Evolutionary conservation across 2,113 vertebrate genomes (phyloP), one percentile per base, ranked within the genome.

Genomic region (Gymnobelideus leadbeateri): DNA sequence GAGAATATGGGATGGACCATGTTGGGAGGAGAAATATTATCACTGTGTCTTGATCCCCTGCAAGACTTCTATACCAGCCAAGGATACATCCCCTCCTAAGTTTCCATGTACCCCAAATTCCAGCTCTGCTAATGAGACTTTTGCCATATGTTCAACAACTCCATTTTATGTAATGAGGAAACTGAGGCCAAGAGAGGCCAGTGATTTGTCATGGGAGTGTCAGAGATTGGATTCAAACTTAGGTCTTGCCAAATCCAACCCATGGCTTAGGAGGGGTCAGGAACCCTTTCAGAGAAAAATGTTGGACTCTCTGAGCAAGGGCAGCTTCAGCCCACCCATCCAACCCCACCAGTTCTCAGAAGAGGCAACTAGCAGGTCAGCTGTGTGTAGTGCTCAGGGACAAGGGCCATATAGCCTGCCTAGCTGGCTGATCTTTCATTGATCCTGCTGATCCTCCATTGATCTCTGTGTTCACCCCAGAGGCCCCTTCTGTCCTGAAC

Each of bases 361-460:
- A 84, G 37, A 84, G n/a, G n/a, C 16, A 21, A 43, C n/a, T 43
- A 21, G 68, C 0, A 43, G n/a, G 68, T 84, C 68, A 43, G 37
- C 37, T 84, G n/a, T 84, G n/a, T 84, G 93, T 51, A n/a, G 90
- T 16, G 49, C 89, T 51, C 94, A 52, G 94, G 23, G 92, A 46
- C 96, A 37, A 53, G 92, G 90, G 94, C 94, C 89, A 53, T 0
- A 11, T 52, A 10, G 0, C 51, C 77, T 93, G 37, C 57, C 61
- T 21, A 49, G 28, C 46, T 55, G 24, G 53, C 0, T 31, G 92
- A 91, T 52, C 61, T 93, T 77, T 77, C 61, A 77, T 77, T 19
- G 61, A 95, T 97, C 93, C 96, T 94, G 57, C 94, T 97, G 91
- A 94, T 93, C 91, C 46, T 89, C 52, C 89, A 92, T 94, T 25